Percentiles rank a stretch among this genome's conserved stretches.
phyloP scores from a whole-genome alignment of 2,113 vertebrate genomes.

The Passer domesticus region DNA sequence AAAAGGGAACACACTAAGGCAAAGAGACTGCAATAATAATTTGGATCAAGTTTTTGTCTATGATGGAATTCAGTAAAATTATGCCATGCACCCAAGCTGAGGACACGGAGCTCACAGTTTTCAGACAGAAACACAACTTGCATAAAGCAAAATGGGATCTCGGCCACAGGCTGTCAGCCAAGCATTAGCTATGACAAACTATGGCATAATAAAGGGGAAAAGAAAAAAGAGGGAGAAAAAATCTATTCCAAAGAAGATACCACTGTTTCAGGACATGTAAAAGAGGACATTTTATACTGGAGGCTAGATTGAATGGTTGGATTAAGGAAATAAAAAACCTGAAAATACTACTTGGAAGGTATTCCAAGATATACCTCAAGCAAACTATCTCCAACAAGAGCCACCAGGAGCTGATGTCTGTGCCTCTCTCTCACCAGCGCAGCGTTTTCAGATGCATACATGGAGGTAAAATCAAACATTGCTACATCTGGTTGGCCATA shows the following conservation, averaged over 20 bases:
- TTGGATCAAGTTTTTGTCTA: neutral
- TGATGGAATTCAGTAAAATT: neutral
- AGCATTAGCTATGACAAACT: neutral
- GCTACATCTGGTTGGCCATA: conserved; percentile 92
- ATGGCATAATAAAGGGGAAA: neutral
- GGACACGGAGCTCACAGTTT: neutral
- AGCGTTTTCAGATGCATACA: conserved; percentile 96
- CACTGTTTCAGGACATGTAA: neutral
- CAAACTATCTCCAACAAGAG: conserved; percentile 94
- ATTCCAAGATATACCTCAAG: conserved; percentile 83
- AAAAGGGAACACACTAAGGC: neutral
- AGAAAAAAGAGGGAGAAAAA: fast-evolving
- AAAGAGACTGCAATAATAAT: neutral
- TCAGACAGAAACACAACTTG: conserved; percentile 8
- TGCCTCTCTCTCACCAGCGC: conserved; percentile 89
- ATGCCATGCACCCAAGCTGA: neutral
- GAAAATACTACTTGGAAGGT: neutral
- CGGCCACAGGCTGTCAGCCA: neutral
- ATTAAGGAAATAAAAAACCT: neutral
- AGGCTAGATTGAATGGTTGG: neutral
- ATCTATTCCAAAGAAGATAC: neutral
- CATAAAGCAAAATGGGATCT: neutral
- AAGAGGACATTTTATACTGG: neutral
- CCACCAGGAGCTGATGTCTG: conserved; percentile 88
- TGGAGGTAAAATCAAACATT: conserved; percentile 98